A percentile compares a stretch with the other conserved stretches of the same genome.
Evolutionary conservation across 1,140 invertebrate genomes (phyloP).

Genomic region (Ptiloglossa arizonensis): DNA sequence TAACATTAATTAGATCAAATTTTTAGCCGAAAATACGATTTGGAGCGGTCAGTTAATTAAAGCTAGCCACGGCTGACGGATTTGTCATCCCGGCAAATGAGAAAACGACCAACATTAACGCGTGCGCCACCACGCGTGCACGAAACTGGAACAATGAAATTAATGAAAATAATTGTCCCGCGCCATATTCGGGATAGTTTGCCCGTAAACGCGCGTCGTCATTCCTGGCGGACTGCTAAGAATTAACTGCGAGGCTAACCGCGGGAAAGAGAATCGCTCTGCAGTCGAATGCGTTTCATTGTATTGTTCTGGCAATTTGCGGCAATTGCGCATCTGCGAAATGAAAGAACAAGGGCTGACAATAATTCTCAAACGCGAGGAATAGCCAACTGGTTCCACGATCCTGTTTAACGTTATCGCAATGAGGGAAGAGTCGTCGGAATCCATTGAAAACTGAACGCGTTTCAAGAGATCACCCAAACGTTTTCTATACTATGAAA

Average conservation of each 20-base stretch:
- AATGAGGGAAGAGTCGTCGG: too few species aligned
- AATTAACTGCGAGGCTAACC: constrained; percentile 6
- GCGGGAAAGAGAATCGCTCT: not conserved
- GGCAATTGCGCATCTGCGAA: not conserved
- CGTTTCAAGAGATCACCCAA: too few species aligned
- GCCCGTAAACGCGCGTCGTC: not conserved
- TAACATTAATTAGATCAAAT: constrained; percentile 29
- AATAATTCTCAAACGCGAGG: too few species aligned
- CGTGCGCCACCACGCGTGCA: not conserved
- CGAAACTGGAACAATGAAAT: constrained; percentile 26
- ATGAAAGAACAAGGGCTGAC: not conserved
- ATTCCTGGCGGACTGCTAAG: not conserved
- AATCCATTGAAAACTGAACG: too few species aligned
- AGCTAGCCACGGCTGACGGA: not conserved
- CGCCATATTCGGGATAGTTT: not conserved
- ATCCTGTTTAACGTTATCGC: too few species aligned
- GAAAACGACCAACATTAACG: not conserved
- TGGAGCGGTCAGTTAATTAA: constrained; percentile 21
- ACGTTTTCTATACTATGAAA: too few species aligned
- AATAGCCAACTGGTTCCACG: too few species aligned
- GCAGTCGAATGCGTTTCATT: not conserved
- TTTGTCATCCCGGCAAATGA: constrained; percentile 19
- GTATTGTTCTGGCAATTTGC: not conserved
- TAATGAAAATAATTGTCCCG: constrained; percentile 27
- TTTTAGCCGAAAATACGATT: not conserved